A percentile compares a stretch with the other conserved stretches of the same genome.
These are phyloP conservation scores for Cheilosia vulpina DNA, from an alignment of 2,888 invertebrate genomes.

Conservation along the genomic window DNA sequence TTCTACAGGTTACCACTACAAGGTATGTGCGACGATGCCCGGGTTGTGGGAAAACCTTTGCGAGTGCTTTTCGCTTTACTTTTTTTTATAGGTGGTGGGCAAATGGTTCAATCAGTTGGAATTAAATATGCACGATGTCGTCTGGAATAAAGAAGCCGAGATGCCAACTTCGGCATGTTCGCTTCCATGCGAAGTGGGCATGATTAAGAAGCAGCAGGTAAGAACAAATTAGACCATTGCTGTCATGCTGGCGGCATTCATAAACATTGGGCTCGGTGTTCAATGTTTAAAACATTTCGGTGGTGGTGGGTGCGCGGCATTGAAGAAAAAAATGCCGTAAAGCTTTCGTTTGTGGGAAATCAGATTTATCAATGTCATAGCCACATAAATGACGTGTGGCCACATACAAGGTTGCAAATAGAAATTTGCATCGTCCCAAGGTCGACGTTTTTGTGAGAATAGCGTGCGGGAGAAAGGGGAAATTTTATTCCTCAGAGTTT, in stretches of 20 bases:
- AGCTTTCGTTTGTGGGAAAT: too few species aligned
- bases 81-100: conserved; percentile 86
- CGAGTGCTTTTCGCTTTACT: conserved; percentile 76
- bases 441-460: too few species aligned
- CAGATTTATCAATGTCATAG: too few species aligned
- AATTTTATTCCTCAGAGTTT: too few species aligned
- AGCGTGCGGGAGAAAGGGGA: too few species aligned
- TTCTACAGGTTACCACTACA: conserved; percentile 81
- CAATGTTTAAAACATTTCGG: background rate
- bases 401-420: too few species aligned
- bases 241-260: background rate
- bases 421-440: too few species aligned
- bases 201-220: conserved; percentile 88
- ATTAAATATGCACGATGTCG: conserved; percentile 83
- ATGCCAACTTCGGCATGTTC: conserved; percentile 89
- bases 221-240: conserved; percentile 47
- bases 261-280: background rate
- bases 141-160: conserved; percentile 85
- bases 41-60: background rate
- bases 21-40: conserved; percentile 80
- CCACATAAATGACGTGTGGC: too few species aligned
- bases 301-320: too few species aligned
- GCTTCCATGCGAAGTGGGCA: conserved; percentile 87
- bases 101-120: conserved; percentile 86
- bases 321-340: too few species aligned